Conservation (phyloP, 2,888 invertebrate genomes). For the Agonopterix heracliana region DNA sequence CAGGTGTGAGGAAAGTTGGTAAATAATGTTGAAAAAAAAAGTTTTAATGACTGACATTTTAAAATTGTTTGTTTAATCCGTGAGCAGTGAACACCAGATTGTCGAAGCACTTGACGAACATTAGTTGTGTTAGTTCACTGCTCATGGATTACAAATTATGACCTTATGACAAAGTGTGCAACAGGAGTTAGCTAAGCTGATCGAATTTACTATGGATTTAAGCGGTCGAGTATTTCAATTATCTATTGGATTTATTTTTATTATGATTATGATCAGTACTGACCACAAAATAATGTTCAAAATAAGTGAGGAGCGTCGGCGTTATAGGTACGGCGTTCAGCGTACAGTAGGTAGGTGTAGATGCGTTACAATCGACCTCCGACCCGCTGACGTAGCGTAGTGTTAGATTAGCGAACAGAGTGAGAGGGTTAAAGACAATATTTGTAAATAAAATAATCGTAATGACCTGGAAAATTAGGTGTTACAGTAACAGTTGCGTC, state of each 20-base stretch:
- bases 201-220: conserved; percentile 76
- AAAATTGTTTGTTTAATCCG: conserved; percentile 38
- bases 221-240: conserved; percentile 65
- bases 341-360: conserved; percentile 49
- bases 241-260: conserved; percentile 54
- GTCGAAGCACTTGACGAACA: neutral
- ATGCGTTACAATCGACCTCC: conserved; percentile 64
- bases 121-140: conserved; percentile 33
- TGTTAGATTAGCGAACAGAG: conserved; percentile 72
- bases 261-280: conserved; percentile 48
- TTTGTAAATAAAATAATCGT: conserved; percentile 75
- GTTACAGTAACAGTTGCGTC: conserved; percentile 54
- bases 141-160: conserved; percentile 36
- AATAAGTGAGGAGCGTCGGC: conserved; percentile 54
- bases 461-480: conserved; percentile 67
- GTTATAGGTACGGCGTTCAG: too few relatives aligned
- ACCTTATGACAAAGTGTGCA: conserved; percentile 32
- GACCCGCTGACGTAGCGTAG: conserved; percentile 69
- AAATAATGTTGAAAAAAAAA: conserved; percentile 16
- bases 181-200: conserved; percentile 64
- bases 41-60: conserved; percentile 53
- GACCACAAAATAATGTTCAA: conserved; percentile 59
- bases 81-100: conserved; percentile 37
- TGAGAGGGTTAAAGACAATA: conserved; percentile 78
- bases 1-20: conserved; percentile 21